Conservation (phyloP, 1,140 invertebrate genomes). For the Metopolophium dirhodum region DNA sequence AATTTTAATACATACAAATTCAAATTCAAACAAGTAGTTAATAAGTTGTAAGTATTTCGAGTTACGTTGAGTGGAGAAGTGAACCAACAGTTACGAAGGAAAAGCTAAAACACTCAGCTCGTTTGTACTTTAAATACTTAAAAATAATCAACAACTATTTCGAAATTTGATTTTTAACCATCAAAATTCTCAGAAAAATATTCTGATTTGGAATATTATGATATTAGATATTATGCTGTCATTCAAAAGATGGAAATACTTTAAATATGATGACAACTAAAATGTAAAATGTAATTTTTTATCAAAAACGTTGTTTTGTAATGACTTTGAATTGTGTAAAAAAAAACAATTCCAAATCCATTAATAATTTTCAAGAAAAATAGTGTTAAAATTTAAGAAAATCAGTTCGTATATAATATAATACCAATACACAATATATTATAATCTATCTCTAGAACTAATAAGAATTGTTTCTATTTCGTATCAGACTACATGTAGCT, state of each 20-base stretch:
- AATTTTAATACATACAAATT: neutral
- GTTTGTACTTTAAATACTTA: neutral
- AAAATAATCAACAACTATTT: neutral
- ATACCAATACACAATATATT: neutral
- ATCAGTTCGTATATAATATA: neutral
- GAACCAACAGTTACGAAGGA: neutral
- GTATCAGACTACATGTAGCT: conserved; percentile 50
- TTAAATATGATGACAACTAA: neutral
- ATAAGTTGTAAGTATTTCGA: neutral
- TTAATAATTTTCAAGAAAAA: neutral
- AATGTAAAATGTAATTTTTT: neutral
- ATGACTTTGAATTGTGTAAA: neutral
- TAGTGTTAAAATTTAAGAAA: neutral
- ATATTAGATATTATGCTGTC: neutral
- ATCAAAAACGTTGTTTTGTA: neutral
- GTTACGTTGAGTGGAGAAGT: neutral
- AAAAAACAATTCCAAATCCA: neutral
- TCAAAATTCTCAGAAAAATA: neutral
- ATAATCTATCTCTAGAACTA: conserved; percentile 52
- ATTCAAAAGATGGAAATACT: neutral
- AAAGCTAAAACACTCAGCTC: neutral
- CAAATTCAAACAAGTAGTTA: neutral
- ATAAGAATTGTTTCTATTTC: conserved; percentile 50
- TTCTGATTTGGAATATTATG: neutral
- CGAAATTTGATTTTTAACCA: neutral